Evolutionary conservation across 2,888 invertebrate species (phyloP), one percentile per base, ranked within the genome.

Genomic region (Pegoplata infirma): DNA sequence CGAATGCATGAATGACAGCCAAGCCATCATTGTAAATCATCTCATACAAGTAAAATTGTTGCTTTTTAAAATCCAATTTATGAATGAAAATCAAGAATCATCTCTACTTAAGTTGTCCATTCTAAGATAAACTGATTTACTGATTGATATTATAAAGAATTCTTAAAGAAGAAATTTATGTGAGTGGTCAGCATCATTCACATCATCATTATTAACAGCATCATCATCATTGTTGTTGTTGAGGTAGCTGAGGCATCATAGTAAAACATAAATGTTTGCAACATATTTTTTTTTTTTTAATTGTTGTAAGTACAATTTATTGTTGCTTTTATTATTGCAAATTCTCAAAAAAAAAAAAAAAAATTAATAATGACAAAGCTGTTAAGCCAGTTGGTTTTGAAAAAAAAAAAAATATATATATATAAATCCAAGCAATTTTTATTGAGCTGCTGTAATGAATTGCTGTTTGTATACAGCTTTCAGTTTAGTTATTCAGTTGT

Each of bases 61-160:
- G 44, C 7, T 32, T 36, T 55, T 21, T 47, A n/a, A 17, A 69
- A 61, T 32, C 40, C 55, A 71, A 71, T 67, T 79, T 79, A 79
- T 75, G 79, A 79, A 79, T 79, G 74, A 75, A 75, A 75, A 55
- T n/a, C n/a, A 55, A 23, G n/a, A 46, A 25, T n/a, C 12, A 17
- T 36, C 28, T 47, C 28, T 47, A 16, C 12, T 12, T 21, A 10
- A 40, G n/a, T 56, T 44, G 36, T n/a, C n/a, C n/a, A n/a, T n/a
- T n/a, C 32, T 28, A 56, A 32, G 51, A 40, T 12, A 2, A 16
- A 49, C n/a, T 16, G 53, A 53, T 53, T 16, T 28, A 49, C 59
- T 55, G 17, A 59, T 67, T 51, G 67, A 53, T 78, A 59, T 55
- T 55, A 14, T 68, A 49, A 23, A 40, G 51, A 19, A 47, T 55